Evolutionary conservation across 2,797 vertebrate species (phyloP), one percentile per base, ranked within the genome.

Genomic region (Acridotheres tristis): DNA sequence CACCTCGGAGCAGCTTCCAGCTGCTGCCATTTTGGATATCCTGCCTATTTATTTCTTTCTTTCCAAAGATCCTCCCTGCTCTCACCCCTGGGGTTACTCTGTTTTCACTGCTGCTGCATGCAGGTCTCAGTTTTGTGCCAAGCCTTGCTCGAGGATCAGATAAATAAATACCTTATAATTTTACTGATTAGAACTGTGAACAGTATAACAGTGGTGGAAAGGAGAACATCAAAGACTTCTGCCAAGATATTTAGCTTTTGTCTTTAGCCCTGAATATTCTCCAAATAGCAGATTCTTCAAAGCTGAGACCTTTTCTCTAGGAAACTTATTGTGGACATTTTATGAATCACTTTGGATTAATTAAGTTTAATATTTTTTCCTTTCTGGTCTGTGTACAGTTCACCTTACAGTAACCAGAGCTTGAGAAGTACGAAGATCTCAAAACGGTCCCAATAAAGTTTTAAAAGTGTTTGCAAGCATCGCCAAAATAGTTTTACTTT

Each of bases 11-110:
- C 69, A 85, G 91, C 89, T 91, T 80, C 95, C 95, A 94, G 91
- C 85, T 93, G 85, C 95, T 96, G 93, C 95, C 85, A 71, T 94
- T 96, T 96, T 96, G 95, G 91, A 75, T 90, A 91, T 85, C 80
- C 38, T 91, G 50, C 76, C 79, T 91, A 79, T 94, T 95, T 93
- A 53, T 91, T 92, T 79, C 57, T 89, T 88, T 61, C 51, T 91
- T 88, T 61, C 42, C 88, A 82, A 79, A 94, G 74, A 87, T 71
- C 48, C 63, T 86, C 69, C 69, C 63, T 74, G 20, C 80, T 79
- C 61, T 82, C 77, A 54, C 61, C 61, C 32, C 59, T 68, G 72
- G 34, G 72, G 38, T 94, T 79, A 48, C 29, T 81, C 53, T 67
- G 50, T 25, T 89, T 85, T 59, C 43, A 53, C 53, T 58, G 68